A percentile compares a stretch with the other conserved stretches of the same genome.
Evolutionary conservation across 2,113 vertebrate genomes (phyloP).

Genomic region (Ailurus styani): DNA sequence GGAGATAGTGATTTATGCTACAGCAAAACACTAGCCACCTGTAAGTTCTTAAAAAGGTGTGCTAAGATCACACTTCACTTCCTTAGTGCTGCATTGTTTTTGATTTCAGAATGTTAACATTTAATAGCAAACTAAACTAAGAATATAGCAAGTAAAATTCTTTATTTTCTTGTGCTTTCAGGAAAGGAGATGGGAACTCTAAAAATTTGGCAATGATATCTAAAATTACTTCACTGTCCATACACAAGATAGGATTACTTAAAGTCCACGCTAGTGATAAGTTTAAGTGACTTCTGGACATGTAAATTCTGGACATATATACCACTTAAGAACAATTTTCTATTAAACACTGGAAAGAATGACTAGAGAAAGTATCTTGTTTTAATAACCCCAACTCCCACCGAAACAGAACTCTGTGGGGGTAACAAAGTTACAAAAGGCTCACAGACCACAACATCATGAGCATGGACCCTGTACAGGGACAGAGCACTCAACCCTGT

Average conservation of each 20-base stretch:
- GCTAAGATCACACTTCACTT: neutral
- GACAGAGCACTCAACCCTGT: neutral
- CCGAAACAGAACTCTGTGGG: neutral
- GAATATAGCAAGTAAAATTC: neutral
- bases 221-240: neutral
- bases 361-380: neutral
- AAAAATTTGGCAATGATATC: neutral
- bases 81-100: fast-evolving
- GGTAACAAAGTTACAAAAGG: neutral
- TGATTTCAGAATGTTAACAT: neutral
- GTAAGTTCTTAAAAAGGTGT: neutral
- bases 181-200: neutral
- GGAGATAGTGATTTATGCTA: neutral
- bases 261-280: neutral
- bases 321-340: neutral
- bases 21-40: neutral
- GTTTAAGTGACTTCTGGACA: neutral
- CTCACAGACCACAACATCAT: fast-evolving
- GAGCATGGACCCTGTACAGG: fast-evolving
- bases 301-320: neutral
- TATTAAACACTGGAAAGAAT: neutral
- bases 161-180: constrained; percentile 1
- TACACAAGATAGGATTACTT: neutral
- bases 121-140: neutral
- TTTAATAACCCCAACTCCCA: neutral